Percentiles rank a stretch among this genome's conserved stretches.
phyloP scores from a whole-genome alignment of 92 coral and sea anemone genomes.

The Epizoanthus ramosus region DNA sequence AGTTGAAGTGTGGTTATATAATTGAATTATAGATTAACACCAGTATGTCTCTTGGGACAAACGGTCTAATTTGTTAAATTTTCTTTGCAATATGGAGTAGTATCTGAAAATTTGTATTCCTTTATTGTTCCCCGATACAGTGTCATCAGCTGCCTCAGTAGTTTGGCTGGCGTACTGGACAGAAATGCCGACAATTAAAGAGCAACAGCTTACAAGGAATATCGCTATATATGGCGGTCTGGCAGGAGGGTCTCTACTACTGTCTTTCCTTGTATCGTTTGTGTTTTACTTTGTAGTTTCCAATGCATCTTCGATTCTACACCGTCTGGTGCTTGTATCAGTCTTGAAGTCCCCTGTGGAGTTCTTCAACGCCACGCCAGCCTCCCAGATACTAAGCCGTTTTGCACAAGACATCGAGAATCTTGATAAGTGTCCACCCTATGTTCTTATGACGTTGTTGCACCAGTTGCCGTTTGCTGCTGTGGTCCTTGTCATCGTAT shows the following conservation, averaged over 20 bases:
- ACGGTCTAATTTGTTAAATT: too few species aligned
- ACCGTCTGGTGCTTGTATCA: background rate
- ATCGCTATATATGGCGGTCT: background rate
- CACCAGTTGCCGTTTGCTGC: background rate
- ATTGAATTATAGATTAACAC: too few species aligned
- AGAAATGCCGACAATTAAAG: background rate
- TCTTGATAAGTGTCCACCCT: background rate
- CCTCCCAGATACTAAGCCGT: background rate
- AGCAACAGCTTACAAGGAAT: background rate
- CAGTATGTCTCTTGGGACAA: too few species aligned
- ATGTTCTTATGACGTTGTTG: background rate
- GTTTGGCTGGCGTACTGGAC: slow-evolving; percentile 30
- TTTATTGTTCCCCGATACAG: background rate
- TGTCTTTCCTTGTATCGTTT: background rate
- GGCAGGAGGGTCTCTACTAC: background rate
- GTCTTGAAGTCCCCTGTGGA: background rate
- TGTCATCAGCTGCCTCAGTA: slow-evolving; percentile 12
- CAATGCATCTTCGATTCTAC: background rate
- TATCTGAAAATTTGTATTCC: too few species aligned
- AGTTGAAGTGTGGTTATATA: too few species aligned
- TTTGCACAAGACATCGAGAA: background rate
- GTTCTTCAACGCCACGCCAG: background rate
- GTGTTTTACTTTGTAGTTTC: background rate
- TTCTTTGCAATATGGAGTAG: too few species aligned
- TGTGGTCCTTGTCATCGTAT: background rate